Percentiles rank a stretch among this genome's conserved stretches.
Evolutionary conservation across 2,888 invertebrate species (phyloP).

Genomic region (Lordiphosa andalusiaca): DNA sequence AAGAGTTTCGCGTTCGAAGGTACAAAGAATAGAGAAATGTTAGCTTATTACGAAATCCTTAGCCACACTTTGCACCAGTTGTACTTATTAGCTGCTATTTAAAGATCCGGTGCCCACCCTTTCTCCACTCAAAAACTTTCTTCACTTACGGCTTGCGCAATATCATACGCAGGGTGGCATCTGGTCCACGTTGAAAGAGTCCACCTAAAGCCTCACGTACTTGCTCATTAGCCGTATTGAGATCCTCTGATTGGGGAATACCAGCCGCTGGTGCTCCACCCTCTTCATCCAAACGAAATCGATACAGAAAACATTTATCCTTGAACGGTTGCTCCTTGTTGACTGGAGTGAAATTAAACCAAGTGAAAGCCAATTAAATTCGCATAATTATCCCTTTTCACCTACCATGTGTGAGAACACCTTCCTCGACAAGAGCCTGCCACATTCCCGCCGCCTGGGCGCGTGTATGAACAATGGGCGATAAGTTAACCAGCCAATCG

Average conservation of each 20-base stretch:
- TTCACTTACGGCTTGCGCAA: constrained; percentile 87
- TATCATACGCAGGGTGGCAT: constrained; percentile 89
- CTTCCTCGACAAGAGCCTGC: constrained; percentile 90
- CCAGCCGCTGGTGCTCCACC: constrained; percentile 81
- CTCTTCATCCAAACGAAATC: constrained; percentile 88
- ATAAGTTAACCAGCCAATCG: constrained; percentile 87
- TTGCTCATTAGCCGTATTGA: constrained; percentile 85
- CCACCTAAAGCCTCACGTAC: constrained; percentile 85
- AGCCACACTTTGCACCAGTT: background rate
- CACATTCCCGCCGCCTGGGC: constrained; percentile 90
- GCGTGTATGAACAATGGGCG: constrained; percentile 84
- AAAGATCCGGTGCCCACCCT: constrained; percentile 15
- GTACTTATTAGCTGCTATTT: too few species aligned
- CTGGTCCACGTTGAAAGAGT: constrained; percentile 87
- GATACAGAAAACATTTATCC: constrained; percentile 91
- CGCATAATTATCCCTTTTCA: constrained; percentile 19
- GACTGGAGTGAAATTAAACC: constrained; percentile 80
- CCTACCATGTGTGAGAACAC: constrained; percentile 87
- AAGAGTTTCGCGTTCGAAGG: too few species aligned
- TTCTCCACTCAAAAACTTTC: constrained; percentile 6
- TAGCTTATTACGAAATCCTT: too few species aligned
- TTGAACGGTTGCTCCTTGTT: constrained; percentile 89
- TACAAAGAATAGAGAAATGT: too few species aligned
- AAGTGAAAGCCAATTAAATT: constrained; percentile 25
- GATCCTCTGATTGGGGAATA: constrained; percentile 83